Evolutionary conservation across 1,140 invertebrate genomes (phyloP).

Genomic region (Drosophila saltans): DNA sequence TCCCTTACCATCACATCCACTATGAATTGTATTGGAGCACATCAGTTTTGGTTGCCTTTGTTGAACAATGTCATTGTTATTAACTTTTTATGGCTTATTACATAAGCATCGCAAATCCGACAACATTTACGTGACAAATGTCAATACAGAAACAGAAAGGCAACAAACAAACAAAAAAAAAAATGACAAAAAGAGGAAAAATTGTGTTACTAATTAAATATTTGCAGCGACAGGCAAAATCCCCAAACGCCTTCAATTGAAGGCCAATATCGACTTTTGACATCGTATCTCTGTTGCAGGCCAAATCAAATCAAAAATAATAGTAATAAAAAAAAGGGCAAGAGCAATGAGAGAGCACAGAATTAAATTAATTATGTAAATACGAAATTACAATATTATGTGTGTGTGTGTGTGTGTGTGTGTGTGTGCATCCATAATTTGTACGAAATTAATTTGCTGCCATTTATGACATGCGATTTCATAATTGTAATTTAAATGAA

Average conservation of each 20-base stretch:
- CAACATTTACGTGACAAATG: constrained; percentile 69
- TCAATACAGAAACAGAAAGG: constrained; percentile 6
- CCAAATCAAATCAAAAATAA: background rate
- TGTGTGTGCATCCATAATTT: constrained; percentile 3
- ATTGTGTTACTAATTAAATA: constrained; percentile 69
- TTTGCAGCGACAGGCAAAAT: constrained; percentile 30
- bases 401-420: background rate
- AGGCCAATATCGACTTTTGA: background rate
- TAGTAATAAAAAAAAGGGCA: background rate
- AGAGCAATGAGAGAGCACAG: constrained; percentile 5
- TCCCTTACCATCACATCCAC: constrained; percentile 24
- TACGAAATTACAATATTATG: constrained; percentile 10
- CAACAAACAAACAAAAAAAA: background rate
- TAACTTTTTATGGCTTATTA: constrained; percentile 81
- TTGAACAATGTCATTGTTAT: constrained; percentile 73
- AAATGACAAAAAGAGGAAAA: background rate
- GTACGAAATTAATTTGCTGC: constrained; percentile 8
- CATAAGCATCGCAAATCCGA: constrained; percentile 73
- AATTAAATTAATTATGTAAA: constrained; percentile 12
- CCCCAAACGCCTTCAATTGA: background rate
- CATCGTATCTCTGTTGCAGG: background rate
- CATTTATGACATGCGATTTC: constrained; percentile 9
- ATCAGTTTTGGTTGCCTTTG: constrained; percentile 34
- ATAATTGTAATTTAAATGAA: constrained; percentile 4
- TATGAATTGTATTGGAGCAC: constrained; percentile 27